Conservation (phyloP, 2,888 invertebrate genomes). For the Trissoscelio sp. region DNA sequence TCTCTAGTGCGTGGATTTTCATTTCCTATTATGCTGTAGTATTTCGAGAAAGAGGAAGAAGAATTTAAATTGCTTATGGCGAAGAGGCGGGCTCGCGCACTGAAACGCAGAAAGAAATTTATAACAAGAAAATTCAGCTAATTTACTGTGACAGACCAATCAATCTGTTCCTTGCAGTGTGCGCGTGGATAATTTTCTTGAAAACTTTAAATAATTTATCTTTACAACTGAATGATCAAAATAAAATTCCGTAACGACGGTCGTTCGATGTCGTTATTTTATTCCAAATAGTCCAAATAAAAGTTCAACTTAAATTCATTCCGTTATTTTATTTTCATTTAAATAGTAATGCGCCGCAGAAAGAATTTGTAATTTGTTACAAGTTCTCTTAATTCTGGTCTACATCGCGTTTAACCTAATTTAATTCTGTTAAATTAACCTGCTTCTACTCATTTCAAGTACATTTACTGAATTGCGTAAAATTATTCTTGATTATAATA, state of each 20-base stretch:
- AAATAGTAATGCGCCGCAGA: conserved; percentile 19
- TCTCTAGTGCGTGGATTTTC: conserved; percentile 52
- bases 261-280: conserved; percentile 10
- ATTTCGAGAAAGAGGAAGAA: conserved; percentile 44
- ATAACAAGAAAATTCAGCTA: conserved; percentile 51
- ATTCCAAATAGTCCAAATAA: not conserved
- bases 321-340: conserved; percentile 9
- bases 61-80: conserved; percentile 59
- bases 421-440: conserved; percentile 36
- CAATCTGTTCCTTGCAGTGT: conserved; percentile 38
- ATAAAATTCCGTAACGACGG: conserved; percentile 9
- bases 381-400: conserved; percentile 31
- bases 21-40: conserved; percentile 54
- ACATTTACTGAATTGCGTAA: conserved; percentile 38
- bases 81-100: conserved; percentile 9
- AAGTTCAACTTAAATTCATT: conserved; percentile 16
- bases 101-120: conserved; percentile 45
- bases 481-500: conserved; percentile 31
- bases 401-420: conserved; percentile 37
- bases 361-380: conserved; percentile 26
- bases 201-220: conserved; percentile 32
- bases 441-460: conserved; percentile 24
- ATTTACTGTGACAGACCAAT: conserved; percentile 50
- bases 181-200: conserved; percentile 20
- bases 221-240: conserved; percentile 6